These are phyloP conservation scores for Anthrax anthrax DNA, from an alignment of 2,888 invertebrate species.

Conservation along the genomic window DNA sequence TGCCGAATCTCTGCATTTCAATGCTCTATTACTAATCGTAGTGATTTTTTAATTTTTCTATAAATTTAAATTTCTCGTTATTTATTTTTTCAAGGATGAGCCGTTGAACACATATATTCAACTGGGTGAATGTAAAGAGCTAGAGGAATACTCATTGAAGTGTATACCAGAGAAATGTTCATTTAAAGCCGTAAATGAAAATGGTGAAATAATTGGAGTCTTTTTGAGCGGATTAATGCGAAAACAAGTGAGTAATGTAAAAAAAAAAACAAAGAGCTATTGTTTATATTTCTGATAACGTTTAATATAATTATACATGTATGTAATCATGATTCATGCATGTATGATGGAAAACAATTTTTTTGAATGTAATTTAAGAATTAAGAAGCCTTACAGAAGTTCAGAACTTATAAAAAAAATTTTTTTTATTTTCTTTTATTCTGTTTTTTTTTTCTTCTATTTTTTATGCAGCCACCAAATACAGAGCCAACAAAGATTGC, in stretches of 20 bases:
- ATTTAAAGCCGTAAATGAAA: conserved; percentile 38
- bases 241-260: conserved; percentile 25
- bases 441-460: conserved; percentile 7
- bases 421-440: too few relatives aligned
- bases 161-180: conserved; percentile 40
- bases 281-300: too few relatives aligned
- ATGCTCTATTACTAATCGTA: too few relatives aligned
- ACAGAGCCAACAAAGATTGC: conserved; percentile 16
- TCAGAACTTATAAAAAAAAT: background rate
- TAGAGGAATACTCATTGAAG: conserved; percentile 40
- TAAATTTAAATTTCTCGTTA: too few relatives aligned
- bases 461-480: conserved; percentile 13
- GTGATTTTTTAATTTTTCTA: too few relatives aligned
- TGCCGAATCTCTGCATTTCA: too few relatives aligned
- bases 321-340: too few relatives aligned
- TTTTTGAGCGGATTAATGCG: conserved; percentile 37
- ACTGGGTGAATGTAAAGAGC: conserved; percentile 34
- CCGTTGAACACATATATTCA: conserved; percentile 30
- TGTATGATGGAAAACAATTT: too few relatives aligned
- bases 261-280: too few relatives aligned
- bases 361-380: too few relatives aligned
- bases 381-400: too few relatives aligned
- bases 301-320: too few relatives aligned
- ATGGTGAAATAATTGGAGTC: conserved; percentile 40
- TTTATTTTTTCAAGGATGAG: conserved; percentile 24